A percentile compares a stretch with the other conserved stretches of the same genome.
These are phyloP conservation scores for Notothenia rossii DNA, from an alignment of 2,113 vertebrate genomes.

Conservation along the genomic window DNA sequence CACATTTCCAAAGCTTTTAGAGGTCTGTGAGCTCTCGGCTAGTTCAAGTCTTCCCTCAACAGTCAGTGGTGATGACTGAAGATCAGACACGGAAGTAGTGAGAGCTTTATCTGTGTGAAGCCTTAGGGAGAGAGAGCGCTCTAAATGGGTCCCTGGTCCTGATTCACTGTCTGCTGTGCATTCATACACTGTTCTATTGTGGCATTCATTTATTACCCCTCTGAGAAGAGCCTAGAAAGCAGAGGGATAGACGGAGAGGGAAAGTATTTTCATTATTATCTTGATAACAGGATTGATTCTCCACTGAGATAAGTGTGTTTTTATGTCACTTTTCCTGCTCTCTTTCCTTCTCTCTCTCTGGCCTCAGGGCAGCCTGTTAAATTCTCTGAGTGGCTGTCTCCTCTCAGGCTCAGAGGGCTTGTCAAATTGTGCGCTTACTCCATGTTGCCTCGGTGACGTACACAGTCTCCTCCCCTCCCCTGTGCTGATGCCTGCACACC, in stretches of 20 bases:
- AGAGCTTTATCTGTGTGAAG: constrained; percentile 48
- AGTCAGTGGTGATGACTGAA: constrained; percentile 52
- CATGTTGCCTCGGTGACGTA: constrained; percentile 38
- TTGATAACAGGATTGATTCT: constrained; percentile 17
- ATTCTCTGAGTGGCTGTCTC: constrained; percentile 70
- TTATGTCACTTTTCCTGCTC: constrained; percentile 11
- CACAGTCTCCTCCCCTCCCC: constrained; percentile 38
- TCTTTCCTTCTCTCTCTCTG: neutral
- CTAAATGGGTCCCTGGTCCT: constrained; percentile 54
- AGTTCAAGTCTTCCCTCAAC: constrained; percentile 22
- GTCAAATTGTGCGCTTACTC: constrained; percentile 65
- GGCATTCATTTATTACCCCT: constrained; percentile 8
- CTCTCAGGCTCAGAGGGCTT: constrained; percentile 65
- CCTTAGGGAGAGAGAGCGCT: constrained; percentile 42
- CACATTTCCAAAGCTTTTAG: constrained; percentile 44
- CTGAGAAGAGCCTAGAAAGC: neutral
- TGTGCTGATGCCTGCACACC: constrained; percentile 27
- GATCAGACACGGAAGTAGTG: constrained; percentile 41
- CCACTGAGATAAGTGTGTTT: neutral
- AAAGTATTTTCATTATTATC: neutral
- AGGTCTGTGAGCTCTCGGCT: constrained; percentile 46
- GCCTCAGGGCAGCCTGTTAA: constrained; percentile 56
- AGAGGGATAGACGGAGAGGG: constrained; percentile 4
- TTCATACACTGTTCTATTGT: constrained; percentile 7
- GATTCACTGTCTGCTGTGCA: constrained; percentile 18